Evolutionary conservation across 2,113 vertebrate species (phyloP).

Genomic region (Xenopus borealis): DNA sequence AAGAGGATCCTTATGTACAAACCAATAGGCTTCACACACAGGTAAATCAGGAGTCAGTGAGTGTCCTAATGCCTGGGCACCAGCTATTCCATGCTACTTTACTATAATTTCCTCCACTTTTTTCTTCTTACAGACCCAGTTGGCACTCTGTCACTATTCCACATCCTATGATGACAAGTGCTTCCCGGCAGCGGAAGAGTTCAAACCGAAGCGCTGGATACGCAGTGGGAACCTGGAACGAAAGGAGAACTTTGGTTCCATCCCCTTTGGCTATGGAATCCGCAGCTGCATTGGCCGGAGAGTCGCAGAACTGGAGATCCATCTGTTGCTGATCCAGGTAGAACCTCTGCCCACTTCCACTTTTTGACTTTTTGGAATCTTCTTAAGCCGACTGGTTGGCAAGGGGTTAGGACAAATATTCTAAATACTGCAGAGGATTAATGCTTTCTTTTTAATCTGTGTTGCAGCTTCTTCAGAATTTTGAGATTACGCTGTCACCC

Average conservation of each 20-base stretch:
- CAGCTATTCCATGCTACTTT: no score
- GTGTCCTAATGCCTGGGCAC: no score
- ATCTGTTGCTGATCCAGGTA: conserved; percentile 80
- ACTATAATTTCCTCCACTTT: neutral
- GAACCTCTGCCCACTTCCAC: no score
- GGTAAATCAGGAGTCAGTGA: no score
- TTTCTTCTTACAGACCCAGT: conserved; percentile 71
- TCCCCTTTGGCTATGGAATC: conserved; percentile 89
- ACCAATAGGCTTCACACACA: no score
- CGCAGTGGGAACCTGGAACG: conserved; percentile 72
- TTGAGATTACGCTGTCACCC: conserved; percentile 72
- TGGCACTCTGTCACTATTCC: conserved; percentile 88
- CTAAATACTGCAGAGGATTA: neutral
- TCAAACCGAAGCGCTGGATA: conserved; percentile 83
- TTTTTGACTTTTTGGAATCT: no score
- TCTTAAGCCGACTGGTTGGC: no score
- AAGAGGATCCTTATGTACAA: no score
- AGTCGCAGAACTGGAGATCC: conserved; percentile 86
- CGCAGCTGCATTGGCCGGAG: conserved; percentile 86
- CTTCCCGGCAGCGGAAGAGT: conserved; percentile 70
- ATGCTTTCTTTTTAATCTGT: conserved; percentile 41
- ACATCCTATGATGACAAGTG: conserved; percentile 82
- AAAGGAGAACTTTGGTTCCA: conserved; percentile 88
- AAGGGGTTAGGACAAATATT: no score
- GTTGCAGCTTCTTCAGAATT: conserved; percentile 80